Percentiles rank a stretch among this genome's conserved stretches.
phyloP scores from a whole-genome alignment of 2,797 vertebrate species.

The Macropus fuliginosus region DNA sequence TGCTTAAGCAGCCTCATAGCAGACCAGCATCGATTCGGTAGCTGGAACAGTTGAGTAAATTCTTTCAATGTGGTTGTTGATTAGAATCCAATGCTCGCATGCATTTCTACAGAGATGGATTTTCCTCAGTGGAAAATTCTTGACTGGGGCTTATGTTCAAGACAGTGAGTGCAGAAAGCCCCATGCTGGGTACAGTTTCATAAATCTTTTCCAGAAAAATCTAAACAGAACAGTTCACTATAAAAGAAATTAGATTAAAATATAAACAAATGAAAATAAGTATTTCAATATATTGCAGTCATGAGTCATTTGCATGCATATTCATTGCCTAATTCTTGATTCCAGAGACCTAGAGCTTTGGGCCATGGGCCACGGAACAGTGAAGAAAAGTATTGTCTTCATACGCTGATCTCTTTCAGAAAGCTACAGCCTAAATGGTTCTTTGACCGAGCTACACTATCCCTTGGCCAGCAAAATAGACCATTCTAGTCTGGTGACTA shows the following conservation, averaged over 20 bases:
- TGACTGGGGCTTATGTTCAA: constrained; percentile 46
- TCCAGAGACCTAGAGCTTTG: constrained; percentile 41
- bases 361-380: constrained; percentile 48
- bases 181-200: constrained; percentile 39
- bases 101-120: constrained; percentile 57
- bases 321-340: constrained; percentile 44
- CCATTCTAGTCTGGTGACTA: constrained; percentile 43
- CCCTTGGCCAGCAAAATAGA: constrained; percentile 31
- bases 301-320: constrained; percentile 53
- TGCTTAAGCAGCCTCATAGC: constrained; percentile 36
- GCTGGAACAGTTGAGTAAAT: constrained; percentile 36
- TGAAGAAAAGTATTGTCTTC: constrained; percentile 48
- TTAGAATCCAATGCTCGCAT: constrained; percentile 55
- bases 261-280: constrained; percentile 64
- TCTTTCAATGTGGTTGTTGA: constrained; percentile 41
- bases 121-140: constrained; percentile 64
- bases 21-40: constrained; percentile 42
- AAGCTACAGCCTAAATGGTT: constrained; percentile 44
- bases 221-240: constrained; percentile 48
- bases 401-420: constrained; percentile 40
- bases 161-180: constrained; percentile 56
- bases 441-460: constrained; percentile 49
- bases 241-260: constrained; percentile 69
- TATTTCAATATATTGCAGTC: constrained; percentile 51
- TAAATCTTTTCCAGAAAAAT: constrained; percentile 52